These are phyloP conservation scores for Lasiommata megera DNA, from an alignment of 2,888 invertebrate genomes.

Conservation along the genomic window DNA sequence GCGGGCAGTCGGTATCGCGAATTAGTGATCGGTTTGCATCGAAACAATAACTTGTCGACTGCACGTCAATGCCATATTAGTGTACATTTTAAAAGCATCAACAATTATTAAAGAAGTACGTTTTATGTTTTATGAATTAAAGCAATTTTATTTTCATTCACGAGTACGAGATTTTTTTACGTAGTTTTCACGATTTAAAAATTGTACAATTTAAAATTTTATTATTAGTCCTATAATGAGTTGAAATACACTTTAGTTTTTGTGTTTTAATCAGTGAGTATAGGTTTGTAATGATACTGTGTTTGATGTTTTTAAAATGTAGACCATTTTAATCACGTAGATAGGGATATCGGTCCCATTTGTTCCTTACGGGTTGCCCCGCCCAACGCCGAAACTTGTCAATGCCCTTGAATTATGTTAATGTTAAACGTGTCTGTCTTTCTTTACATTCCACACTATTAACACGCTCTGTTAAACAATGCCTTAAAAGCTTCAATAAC, in stretches of 20 bases:
- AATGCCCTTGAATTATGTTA: slow-evolving; percentile 54
- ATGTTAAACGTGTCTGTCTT: slow-evolving; percentile 56
- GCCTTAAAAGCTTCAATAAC: slow-evolving; percentile 52
- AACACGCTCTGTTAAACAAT: slow-evolving; percentile 47
- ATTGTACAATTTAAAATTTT: too few species aligned
- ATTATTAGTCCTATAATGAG: too few species aligned
- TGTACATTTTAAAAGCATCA: slow-evolving; percentile 70
- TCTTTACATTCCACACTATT: slow-evolving; percentile 66
- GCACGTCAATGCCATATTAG: slow-evolving; percentile 59
- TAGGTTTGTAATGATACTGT: background rate
- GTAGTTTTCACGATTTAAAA: too few species aligned
- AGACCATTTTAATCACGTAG: slow-evolving; percentile 60
- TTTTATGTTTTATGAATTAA: slow-evolving; percentile 23
- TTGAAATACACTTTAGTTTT: too few species aligned
- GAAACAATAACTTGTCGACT: slow-evolving; percentile 50
- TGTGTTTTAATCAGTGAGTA: too few species aligned
- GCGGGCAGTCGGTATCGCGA: slow-evolving; percentile 59
- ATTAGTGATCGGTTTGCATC: slow-evolving; percentile 4
- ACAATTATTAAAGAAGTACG: slow-evolving; percentile 13
- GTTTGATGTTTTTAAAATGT: slow-evolving; percentile 64
- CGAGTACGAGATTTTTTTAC: background rate
- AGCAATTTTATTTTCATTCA: slow-evolving; percentile 16
- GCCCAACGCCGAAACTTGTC: slow-evolving; percentile 73
- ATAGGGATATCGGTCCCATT: slow-evolving; percentile 58
- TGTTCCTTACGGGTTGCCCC: slow-evolving; percentile 67